Evolutionary conservation across 1,140 invertebrate species (phyloP), one percentile per base, ranked within the genome.

Genomic region (Cyclina sinensis): DNA sequence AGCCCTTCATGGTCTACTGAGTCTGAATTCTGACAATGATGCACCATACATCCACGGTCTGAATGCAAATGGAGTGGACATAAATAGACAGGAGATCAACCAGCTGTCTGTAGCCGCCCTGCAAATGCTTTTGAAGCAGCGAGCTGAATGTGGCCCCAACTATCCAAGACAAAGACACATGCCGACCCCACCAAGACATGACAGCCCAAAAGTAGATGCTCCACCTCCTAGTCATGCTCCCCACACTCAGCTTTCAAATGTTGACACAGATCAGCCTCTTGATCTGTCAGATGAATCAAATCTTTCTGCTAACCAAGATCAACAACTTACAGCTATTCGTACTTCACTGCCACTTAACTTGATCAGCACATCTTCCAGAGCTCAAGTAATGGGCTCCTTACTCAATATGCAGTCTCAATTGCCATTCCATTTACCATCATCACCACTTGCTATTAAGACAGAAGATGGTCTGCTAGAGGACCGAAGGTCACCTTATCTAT

Each of bases 1-100:
- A 88, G 95, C 95, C 7, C 80, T 95, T 24, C 95, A 95, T 83
- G 95, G 95, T 43, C 91, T 95, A 14, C 91, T 95, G 32, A 95
- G 95, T 92, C 91, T 95, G 7, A 95, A 95, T n/a, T n/a, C n/a
- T 0, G 95, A 95, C 70, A 89, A 59, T 54, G 88, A 86, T 51
- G 78, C 89, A 35, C 80, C 59, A 46, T 76, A 82, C 48, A 48
- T 93, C 30, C 76, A 90, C 24, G 76, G 88, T n/a, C 51, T 92
- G 30, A 74, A 86, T 51, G 48, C 86, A 35, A 76, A 82, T 65
- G 74, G 90, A 21, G 82, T 78, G 14, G 73, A 81, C 65, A 65
- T 83, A 11, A 80, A 91, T 59, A 80, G 83, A 51, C 90, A 73
- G 70, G 89, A 81, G 27, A 81, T 79, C 46, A 88, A 74, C 32